Percentiles rank a stretch among this genome's conserved stretches.
These are phyloP conservation scores for Ariolimax columbianus DNA, from an alignment of 2,888 invertebrate species.

Conservation along the genomic window DNA sequence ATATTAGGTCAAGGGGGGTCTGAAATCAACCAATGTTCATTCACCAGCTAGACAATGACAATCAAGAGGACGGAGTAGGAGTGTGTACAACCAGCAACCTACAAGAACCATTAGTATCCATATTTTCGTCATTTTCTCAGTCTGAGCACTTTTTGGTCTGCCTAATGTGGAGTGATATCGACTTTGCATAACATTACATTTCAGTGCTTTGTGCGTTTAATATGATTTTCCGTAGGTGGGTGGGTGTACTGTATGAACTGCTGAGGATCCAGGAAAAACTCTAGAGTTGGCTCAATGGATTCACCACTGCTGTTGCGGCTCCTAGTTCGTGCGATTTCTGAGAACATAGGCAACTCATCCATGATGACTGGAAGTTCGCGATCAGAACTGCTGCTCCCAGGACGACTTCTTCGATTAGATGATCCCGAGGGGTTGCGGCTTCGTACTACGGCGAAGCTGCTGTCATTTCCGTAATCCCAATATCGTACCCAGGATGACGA, in stretches of 20 bases:
- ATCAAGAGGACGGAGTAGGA: too few relatives aligned
- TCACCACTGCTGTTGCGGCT: constrained; percentile 49
- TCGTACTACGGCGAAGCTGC: not conserved
- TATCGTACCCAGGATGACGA: constrained; percentile 22
- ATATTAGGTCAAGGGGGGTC: too few relatives aligned
- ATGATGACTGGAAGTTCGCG: constrained; percentile 17
- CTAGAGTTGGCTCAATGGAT: constrained; percentile 41
- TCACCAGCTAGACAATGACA: too few relatives aligned
- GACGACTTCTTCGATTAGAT: constrained; percentile 45
- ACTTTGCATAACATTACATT: too few relatives aligned
- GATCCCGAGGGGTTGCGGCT: constrained; percentile 50
- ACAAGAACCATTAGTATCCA: too few relatives aligned
- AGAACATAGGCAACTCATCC: constrained; percentile 26
- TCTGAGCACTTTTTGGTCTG: too few relatives aligned
- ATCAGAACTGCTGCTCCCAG: constrained; percentile 50
- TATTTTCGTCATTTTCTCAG: too few relatives aligned
- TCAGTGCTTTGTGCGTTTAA: constrained; percentile 23
- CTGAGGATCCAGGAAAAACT: constrained; percentile 23
- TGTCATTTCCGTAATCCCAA: not conserved
- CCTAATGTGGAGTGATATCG: not conserved
- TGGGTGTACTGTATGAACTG: constrained; percentile 22
- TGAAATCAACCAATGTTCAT: too few relatives aligned
- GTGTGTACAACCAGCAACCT: too few relatives aligned
- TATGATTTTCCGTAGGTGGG: not conserved
- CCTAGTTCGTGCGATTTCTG: constrained; percentile 18